Conservation (phyloP, 2,888 invertebrate genomes). For the Thereva nobilitata region DNA sequence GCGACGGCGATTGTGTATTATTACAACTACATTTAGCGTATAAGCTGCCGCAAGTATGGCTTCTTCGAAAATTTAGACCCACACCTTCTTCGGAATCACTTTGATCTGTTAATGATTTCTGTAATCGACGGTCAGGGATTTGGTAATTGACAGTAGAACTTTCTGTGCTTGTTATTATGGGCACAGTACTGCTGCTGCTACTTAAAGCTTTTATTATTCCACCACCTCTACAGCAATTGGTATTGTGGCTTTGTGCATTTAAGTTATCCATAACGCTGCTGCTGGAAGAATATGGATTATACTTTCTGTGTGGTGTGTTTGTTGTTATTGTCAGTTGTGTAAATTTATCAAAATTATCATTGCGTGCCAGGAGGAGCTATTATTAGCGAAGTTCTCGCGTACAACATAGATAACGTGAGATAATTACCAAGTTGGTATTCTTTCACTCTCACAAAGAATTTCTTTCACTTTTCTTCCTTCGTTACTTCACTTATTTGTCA, state of each 20-base stretch:
- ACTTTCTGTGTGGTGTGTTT: not conserved
- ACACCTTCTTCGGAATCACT: slow-evolving; percentile 37
- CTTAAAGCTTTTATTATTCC: not conserved
- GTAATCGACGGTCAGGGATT: not conserved
- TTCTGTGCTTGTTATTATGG: not conserved
- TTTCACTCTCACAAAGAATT: no score
- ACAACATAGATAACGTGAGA: not conserved
- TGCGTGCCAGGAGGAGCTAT: slow-evolving; percentile 1
- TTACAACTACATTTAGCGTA: slow-evolving; percentile 52
- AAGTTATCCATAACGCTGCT: slow-evolving; percentile 9
- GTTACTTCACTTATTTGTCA: no score
- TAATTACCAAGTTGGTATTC: not conserved
- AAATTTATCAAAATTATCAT: slow-evolving; percentile 1
- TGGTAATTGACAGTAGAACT: not conserved
- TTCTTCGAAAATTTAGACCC: slow-evolving; percentile 50
- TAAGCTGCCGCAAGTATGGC: slow-evolving; percentile 53
- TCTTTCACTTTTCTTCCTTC: no score
- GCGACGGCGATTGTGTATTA: slow-evolving; percentile 38
- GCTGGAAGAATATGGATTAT: not conserved
- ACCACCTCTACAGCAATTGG: not conserved
- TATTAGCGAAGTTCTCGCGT: not conserved
- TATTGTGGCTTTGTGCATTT: not conserved
- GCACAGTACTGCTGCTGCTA: not conserved
- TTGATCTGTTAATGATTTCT: slow-evolving; percentile 13
- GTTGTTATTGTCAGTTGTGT: not conserved